Evolutionary conservation across 2,113 vertebrate genomes (phyloP).

Genomic region (Sinocyclocheilus anshuiensis): DNA sequence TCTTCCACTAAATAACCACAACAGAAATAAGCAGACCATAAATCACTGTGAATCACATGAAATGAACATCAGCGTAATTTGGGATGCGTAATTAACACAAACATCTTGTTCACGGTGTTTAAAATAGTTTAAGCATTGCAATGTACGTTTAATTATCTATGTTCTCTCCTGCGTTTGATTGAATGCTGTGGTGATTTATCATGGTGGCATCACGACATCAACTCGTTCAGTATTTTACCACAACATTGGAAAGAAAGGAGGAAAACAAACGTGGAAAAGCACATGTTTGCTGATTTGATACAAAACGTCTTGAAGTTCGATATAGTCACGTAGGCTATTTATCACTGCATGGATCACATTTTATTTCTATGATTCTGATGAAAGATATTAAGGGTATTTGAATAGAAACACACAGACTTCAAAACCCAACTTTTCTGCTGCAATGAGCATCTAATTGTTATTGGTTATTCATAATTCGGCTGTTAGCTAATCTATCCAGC

Average conservation of each 20-base stretch:
- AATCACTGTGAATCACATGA: slow-evolving; percentile 49
- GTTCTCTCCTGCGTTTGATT: slow-evolving; percentile 59
- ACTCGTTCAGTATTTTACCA: slow-evolving; percentile 12
- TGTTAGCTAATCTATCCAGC: background rate
- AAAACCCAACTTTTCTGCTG: background rate
- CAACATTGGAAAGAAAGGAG: background rate
- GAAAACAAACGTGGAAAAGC: background rate
- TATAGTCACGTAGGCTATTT: background rate
- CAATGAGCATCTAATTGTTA: background rate
- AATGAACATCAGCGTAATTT: slow-evolving; percentile 38
- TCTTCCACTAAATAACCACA: background rate
- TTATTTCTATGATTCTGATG: background rate
- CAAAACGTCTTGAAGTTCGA: background rate
- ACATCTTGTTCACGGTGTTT: slow-evolving; percentile 61
- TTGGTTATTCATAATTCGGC: background rate
- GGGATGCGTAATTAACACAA: slow-evolving; percentile 57
- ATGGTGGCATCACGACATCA: slow-evolving; percentile 53
- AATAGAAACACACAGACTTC: background rate
- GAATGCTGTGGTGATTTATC: slow-evolving; percentile 56
- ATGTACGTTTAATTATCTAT: slow-evolving; percentile 53
- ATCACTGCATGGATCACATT: background rate
- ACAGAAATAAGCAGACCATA: slow-evolving; percentile 22
- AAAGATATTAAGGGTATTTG: too few relatives aligned
- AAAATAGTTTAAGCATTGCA: slow-evolving; percentile 52
- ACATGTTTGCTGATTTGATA: background rate